A percentile compares a stretch with the other conserved stretches of the same genome.
These are phyloP conservation scores for Meriones unguiculatus DNA, from an alignment of 2,113 vertebrate genomes.

Conservation along the genomic window DNA sequence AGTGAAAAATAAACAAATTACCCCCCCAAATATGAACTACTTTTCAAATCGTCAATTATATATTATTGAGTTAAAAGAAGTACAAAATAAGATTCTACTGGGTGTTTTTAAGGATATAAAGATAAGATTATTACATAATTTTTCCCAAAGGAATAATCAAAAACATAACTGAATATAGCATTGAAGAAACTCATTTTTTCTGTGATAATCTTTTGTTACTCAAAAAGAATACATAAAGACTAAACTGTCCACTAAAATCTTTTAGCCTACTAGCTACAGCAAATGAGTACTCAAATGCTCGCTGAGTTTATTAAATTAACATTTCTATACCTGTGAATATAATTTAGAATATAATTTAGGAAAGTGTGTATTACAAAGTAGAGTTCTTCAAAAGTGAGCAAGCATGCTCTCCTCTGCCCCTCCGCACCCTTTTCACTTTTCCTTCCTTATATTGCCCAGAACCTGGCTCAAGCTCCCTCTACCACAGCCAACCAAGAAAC, in stretches of 20 bases:
- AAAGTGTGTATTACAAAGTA: background rate
- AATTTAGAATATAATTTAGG: background rate
- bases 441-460: background rate
- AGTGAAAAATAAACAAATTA: too few species aligned
- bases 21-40: background rate
- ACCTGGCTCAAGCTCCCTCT: background rate
- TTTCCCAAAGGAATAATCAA: background rate
- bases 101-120: slow-evolving; percentile 1
- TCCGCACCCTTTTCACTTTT: background rate
- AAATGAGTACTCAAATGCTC: slow-evolving; percentile 15
- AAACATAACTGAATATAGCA: background rate
- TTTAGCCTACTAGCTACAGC: background rate
- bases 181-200: slow-evolving; percentile 33
- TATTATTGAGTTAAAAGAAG: slow-evolving; percentile 30
- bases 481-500: background rate
- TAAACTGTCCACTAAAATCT: slow-evolving; percentile 33
- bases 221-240: slow-evolving; percentile 31
- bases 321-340: background rate
- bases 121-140: background rate
- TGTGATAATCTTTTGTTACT: slow-evolving; percentile 10
- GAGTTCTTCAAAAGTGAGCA: slow-evolving; percentile 23
- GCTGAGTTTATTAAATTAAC: background rate
- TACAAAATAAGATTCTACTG: slow-evolving; percentile 13
- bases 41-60: slow-evolving; percentile 39
- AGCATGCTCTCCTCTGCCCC: background rate